Conservation (phyloP, 2,797 vertebrate genomes). For the Gymnodraco acuticeps region DNA sequence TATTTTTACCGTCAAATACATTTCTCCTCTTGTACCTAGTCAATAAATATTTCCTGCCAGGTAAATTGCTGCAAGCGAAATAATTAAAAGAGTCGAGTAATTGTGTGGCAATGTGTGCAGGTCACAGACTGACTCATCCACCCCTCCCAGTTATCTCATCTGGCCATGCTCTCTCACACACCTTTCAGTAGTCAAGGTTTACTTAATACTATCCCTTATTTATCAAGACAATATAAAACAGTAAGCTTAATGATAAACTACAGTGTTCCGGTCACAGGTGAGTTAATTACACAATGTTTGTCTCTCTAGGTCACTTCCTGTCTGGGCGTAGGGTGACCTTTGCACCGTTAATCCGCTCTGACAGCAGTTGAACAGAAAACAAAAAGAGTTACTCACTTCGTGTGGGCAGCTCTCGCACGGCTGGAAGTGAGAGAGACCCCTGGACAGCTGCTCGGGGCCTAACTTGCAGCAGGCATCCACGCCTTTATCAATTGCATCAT, state of each 20-base stretch:
- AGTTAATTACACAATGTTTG: conserved; percentile 60
- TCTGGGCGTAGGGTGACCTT: conserved; percentile 36
- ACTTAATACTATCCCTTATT: conserved; percentile 7
- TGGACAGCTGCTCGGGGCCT: conserved; percentile 70
- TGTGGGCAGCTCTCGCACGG: conserved; percentile 87
- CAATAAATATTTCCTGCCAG: not conserved
- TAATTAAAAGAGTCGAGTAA: conserved; percentile 27
- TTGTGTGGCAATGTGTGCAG: conserved; percentile 47
- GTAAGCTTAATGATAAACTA: conserved; percentile 28
- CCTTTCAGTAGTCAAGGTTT: conserved; percentile 14
- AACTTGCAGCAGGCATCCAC: conserved; percentile 86
- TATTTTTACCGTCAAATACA: not conserved
- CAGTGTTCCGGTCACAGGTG: not conserved
- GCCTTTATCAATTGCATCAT: conserved; percentile 85
- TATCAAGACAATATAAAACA: conserved; percentile 17
- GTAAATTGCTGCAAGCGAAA: not conserved
- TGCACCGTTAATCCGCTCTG: conserved; percentile 33
- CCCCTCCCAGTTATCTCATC: conserved; percentile 63
- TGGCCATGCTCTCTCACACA: conserved; percentile 35
- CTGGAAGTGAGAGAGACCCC: conserved; percentile 92
- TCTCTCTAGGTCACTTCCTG: conserved; percentile 59
- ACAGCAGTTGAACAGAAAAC: conserved; percentile 4
- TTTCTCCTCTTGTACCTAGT: not conserved
- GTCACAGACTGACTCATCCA: conserved; percentile 70
- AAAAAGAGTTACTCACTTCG: conserved; percentile 81